A percentile compares a stretch with the other conserved stretches of the same genome.
Evolutionary conservation across 2,797 vertebrate genomes (phyloP).

Genomic region (Mormyrops attenuatus): DNA sequence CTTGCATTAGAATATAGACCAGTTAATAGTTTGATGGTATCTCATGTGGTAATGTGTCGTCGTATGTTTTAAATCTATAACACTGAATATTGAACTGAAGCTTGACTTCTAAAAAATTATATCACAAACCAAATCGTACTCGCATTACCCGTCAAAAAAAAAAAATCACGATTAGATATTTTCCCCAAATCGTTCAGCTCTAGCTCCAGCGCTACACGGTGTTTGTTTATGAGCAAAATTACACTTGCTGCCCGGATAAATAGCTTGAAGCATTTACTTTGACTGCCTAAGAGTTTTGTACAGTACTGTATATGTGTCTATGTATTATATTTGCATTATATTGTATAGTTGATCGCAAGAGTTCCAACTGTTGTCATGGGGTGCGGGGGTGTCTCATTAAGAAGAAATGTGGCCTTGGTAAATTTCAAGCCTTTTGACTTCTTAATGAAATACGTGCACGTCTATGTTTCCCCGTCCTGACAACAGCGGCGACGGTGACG

Average conservation of each 20-base stretch:
- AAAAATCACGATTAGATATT: background rate
- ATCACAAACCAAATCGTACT: background rate
- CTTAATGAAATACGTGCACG: background rate
- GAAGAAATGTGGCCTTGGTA: background rate
- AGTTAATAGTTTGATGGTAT: too few species aligned
- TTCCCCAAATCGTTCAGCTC: background rate
- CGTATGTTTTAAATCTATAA: too few species aligned
- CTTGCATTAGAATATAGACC: too few species aligned
- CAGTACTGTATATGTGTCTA: too few species aligned
- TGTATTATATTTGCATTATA: background rate
- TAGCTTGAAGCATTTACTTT: background rate
- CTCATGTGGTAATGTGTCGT: too few species aligned
- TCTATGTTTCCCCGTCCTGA: background rate
- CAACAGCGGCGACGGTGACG: slow-evolving; percentile 72
- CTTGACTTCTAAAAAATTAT: background rate
- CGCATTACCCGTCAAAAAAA: background rate
- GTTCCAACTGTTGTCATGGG: background rate
- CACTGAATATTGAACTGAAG: too few species aligned
- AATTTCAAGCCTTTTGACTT: background rate
- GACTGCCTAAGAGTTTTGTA: too few species aligned
- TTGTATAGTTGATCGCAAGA: background rate
- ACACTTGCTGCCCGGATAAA: background rate
- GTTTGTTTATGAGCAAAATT: background rate
- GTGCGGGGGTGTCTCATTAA: background rate
- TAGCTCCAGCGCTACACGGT: background rate